Percentiles rank a stretch among this genome's conserved stretches.
Conservation (phyloP, 2,888 invertebrate species). For the Autographa gamma region DNA sequence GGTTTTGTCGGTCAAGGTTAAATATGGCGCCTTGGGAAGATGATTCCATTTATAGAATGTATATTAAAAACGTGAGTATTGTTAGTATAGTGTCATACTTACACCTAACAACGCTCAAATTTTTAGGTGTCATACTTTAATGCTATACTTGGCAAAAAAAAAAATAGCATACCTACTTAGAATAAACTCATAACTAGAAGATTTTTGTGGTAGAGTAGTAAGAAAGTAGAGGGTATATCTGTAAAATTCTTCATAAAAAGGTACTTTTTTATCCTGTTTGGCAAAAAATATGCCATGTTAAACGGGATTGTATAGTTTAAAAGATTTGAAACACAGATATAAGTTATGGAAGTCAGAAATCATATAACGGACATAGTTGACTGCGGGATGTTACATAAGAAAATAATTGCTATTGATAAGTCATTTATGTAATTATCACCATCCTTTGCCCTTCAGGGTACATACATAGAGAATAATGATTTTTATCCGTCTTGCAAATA, state of each 20-base stretch:
- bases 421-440: constrained; percentile 23
- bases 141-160: too few species aligned
- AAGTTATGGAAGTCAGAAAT: constrained; percentile 39
- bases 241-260: too few species aligned
- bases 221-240: too few species aligned
- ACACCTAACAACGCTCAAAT: too few species aligned
- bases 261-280: too few species aligned
- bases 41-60: too few species aligned
- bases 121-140: too few species aligned
- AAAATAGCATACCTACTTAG: too few species aligned
- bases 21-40: neutral
- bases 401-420: constrained; percentile 30
- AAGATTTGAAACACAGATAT: neutral
- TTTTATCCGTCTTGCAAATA: constrained; percentile 13
- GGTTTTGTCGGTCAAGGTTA: constrained; percentile 40
- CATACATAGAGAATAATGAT: constrained; percentile 15
- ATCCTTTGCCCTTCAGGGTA: constrained; percentile 36
- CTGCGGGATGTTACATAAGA: constrained; percentile 30
- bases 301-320: neutral
- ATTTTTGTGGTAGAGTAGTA: too few species aligned
- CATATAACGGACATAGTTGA: constrained; percentile 16
- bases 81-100: too few species aligned
- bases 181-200: too few species aligned
- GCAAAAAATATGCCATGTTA: neutral
- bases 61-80: too few species aligned